Base-by-base conservation (phyloP, 2,113 vertebrate species). In the Thalassarche chlororhynchos region DNA sequence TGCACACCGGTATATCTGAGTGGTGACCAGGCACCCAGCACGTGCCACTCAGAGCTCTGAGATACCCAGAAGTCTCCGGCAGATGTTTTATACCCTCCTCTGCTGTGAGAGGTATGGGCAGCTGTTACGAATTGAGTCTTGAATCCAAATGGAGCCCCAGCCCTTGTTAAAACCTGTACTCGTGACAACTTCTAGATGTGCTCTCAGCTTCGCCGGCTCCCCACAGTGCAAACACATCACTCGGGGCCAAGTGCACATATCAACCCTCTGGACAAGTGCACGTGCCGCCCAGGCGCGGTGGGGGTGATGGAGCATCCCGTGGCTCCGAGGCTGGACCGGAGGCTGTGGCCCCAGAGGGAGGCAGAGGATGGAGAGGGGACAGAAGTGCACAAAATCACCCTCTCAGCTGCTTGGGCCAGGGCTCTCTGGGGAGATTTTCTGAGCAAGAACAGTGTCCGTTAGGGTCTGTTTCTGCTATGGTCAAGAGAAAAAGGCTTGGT, bases 241-340 rank as follows among this genome's bases (percentile, higher is more conserved):
- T 9, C 4, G 2, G 46, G 34, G 51, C 32, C 71, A 60, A 40
- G 34, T 12, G 25, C 10, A 6, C 10, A 0, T 20, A 25, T 16
- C 49, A 38, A 1, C 46, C 44, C n/a, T 17, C 46, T 32, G 34
- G 18, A 19, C 12, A 47, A 69, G 36, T 2, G 28, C 10, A 4
- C 0, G 20, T 7, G 32, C 44, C 4, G 9, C 9, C 42, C 69
- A 21, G 49, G 69, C 5, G 1, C 0, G 0, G 5, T 1, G 69
- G 25, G 68, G 46, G 8, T 47, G 15, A 38, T 17, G 82, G 44
- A 74, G 19, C 51, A 38, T 71, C 68, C 31, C 1, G 1, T 1
- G 1, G 24, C 62, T 42, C 71, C 3, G 1, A 17, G 55, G 28
- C 28, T 57, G 80, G 47, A 13, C 65, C 1, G 2, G 13, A 26